Evolutionary conservation across 2,797 vertebrate genomes (phyloP), one percentile per base, ranked within the genome.

Genomic region (Manis javanica): DNA sequence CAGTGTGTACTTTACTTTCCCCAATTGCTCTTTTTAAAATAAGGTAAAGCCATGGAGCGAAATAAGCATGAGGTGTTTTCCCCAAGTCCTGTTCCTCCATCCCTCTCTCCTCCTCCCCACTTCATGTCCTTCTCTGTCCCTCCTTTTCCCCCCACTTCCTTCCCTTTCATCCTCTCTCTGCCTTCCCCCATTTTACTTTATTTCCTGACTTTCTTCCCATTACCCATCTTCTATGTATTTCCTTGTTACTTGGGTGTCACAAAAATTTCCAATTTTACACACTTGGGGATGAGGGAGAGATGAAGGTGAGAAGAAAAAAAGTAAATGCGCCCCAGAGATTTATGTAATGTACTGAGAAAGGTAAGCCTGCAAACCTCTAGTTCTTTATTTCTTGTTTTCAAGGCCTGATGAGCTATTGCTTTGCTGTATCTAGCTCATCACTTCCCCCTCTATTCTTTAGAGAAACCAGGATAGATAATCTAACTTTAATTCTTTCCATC

Each of bases 161-260:
- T 69, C 18, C 13, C 10, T 42, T 15, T 4, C 2, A 24, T 8
- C 15, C 2, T 87, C 6, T 11, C 5, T 26, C 8, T 19, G 1
- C 12, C 24, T 29, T 18, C 8, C 11, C 4, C 3, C 5, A 39
- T 26, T n/a, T 59, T 37, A 19, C 19, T 69, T 64, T n/a, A n/a
- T 77, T 86, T 81, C 15, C 12, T 29, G 63, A 4, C 68, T 93
- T 77, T 24, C 10, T 64, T 26, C 10, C 24, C 3, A 68, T 61
- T 51, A 16, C 5, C 23, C 3, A 13, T 55, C 23, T n/a, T 74
- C 5, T 12, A 69, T n/a, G 61, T 75, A n/a, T 83, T 90, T 84
- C 21, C 69, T 69, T 61, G n/a, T 86, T 59, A 51, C 78, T 68
- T 49, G 31, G 34, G 1, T n/a, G 5, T 71, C 21, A 37, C 3